Evolutionary conservation across 1,140 invertebrate species (phyloP), one percentile per base, ranked within the genome.

Genomic region (Drosophila bocqueti): DNA sequence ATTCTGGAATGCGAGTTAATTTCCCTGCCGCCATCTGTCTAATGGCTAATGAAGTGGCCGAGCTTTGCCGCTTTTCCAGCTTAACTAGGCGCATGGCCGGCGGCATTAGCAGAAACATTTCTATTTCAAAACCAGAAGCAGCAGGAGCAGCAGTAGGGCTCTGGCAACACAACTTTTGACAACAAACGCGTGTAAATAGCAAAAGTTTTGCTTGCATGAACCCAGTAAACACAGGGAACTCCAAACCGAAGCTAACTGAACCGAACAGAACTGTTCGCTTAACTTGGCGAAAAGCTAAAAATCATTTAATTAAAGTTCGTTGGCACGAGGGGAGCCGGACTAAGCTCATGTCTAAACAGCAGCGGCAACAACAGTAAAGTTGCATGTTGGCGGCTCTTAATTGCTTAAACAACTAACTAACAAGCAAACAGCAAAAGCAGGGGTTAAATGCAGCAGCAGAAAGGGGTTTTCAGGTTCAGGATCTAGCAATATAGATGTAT

Each of bases 261-360:
- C 38, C 21, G 68, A 81, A 63, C 47, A 43, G 58, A 82, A 75
- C 79, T 78, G 76, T 75, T 74, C 62, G 68, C 60, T 50, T 57
- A 82, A 78, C 79, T 83, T 83, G 80, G 65, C 50, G 65, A 49
- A 60, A 82, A 82, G 76, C 81, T 80, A 58, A 77, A 85, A 85
- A 85, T 86, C 83, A 86, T 85, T 85, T 85, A 85, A 85, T 85
- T 85, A 86, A 81, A 85, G 82, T 82, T 81, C 38, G 58, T 57
- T 24, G 78, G 49, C 29, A 46, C 42, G 31, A 24, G 8, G 42
- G 42, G 40, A 29, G 29, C n/a, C 7, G 34, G 29, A 52, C 40
- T 58, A 58, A 71, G 69, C 67, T 73, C 67, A 15, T 72, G 69
- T 60, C 69, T 61, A 73, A 69, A 38, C 42, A 65, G 49, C 29